Conservation (phyloP, 2,888 invertebrate species). For the Aproaerema taeniolella region DNA sequence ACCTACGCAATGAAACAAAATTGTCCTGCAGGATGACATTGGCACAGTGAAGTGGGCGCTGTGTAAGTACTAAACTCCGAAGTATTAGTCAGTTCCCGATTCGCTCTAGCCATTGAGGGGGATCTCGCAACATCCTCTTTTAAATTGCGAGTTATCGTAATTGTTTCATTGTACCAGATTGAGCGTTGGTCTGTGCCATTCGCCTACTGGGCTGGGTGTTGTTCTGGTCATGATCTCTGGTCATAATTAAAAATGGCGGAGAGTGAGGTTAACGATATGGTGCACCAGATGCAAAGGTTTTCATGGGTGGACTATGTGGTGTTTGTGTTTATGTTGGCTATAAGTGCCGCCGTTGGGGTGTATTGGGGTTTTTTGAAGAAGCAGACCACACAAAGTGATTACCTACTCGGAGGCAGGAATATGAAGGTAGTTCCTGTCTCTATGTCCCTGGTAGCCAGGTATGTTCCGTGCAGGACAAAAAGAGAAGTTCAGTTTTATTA, state of each 20-base stretch:
- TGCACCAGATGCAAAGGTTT: slow-evolving; percentile 79
- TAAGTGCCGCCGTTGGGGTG: slow-evolving; percentile 88
- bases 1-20: too few relatives aligned
- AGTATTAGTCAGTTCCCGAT: slow-evolving; percentile 52
- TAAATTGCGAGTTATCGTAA: slow-evolving; percentile 77
- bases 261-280: slow-evolving; percentile 63
- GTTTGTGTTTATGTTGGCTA: slow-evolving; percentile 84
- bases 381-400: slow-evolving; percentile 80
- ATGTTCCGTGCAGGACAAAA: too few relatives aligned
- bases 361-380: slow-evolving; percentile 88
- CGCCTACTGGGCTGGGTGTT: slow-evolving; percentile 39
- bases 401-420: slow-evolving; percentile 88
- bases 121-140: slow-evolving; percentile 75
- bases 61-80: slow-evolving; percentile 13
- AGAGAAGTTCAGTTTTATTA: too few relatives aligned
- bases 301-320: slow-evolving; percentile 87
- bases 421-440: slow-evolving; percentile 91
- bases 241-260: slow-evolving; percentile 36
- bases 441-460: slow-evolving; percentile 91
- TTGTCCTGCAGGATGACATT: slow-evolving; percentile 15
- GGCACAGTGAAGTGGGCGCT: slow-evolving; percentile 15
- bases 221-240: slow-evolving; percentile 22
- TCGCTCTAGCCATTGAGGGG: slow-evolving; percentile 54
- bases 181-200: slow-evolving; percentile 42
- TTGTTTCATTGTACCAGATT: slow-evolving; percentile 74